phyloP scores from a whole-genome alignment of 2,797 vertebrate species.

The Apogon talboti region DNA sequence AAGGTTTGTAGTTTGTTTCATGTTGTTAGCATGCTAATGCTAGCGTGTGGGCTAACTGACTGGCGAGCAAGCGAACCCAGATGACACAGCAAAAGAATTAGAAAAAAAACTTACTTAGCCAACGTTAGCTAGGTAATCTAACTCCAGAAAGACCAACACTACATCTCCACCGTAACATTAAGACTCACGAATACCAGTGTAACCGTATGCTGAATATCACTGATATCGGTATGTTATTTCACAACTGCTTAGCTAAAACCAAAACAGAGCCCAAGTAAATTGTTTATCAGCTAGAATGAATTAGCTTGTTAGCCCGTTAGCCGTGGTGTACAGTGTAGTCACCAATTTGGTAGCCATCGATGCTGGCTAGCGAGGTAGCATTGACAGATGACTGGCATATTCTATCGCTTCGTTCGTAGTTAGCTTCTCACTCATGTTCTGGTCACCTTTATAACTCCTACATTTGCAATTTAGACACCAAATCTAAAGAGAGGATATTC shows the following conservation, averaged over 20 bases:
- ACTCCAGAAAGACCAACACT: neutral
- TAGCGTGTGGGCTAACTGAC: slow-evolving; percentile 65
- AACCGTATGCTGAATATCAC: fast-evolving
- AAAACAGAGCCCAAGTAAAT: slow-evolving; percentile 20
- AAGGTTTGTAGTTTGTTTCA: slow-evolving; percentile 46
- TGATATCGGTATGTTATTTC: neutral
- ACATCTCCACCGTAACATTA: neutral
- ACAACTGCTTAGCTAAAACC: slow-evolving; percentile 18
- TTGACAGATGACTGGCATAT: neutral
- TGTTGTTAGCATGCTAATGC: slow-evolving; percentile 67
- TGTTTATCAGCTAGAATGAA: slow-evolving; percentile 44
- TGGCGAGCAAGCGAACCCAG: slow-evolving; percentile 68
- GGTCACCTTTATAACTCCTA: fast-evolving
- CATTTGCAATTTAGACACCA: neutral
- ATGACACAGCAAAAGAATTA: slow-evolving; percentile 88
- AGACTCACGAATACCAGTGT: neutral
- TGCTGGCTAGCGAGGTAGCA: neutral
- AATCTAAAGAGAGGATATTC: neutral
- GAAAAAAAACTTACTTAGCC: slow-evolving; percentile 66
- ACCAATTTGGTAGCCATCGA: slow-evolving; percentile 10
- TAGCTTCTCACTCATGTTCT: fast-evolving
- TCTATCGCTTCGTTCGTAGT: neutral
- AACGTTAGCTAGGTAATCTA: neutral
- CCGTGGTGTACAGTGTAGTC: slow-evolving; percentile 19
- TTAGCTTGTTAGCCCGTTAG: slow-evolving; percentile 57